Conservation (phyloP, 2,888 invertebrate species). For the Dysmachus trigonus region DNA sequence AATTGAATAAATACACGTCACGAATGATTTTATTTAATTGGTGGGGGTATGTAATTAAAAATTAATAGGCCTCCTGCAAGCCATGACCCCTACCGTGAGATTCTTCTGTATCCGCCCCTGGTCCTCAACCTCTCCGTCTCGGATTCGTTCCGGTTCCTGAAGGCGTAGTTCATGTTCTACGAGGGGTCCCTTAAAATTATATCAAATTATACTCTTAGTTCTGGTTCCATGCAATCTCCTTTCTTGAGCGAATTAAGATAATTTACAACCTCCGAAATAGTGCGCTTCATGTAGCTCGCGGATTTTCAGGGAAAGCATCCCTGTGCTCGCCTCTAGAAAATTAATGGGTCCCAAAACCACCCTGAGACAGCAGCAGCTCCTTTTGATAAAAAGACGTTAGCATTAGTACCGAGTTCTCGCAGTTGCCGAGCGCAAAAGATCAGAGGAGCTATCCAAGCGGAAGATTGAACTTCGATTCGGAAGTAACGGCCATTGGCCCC, state of each 20-base stretch:
- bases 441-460: neutral
- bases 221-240: neutral
- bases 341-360: neutral
- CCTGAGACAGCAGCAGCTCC: neutral
- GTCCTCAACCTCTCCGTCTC: no score
- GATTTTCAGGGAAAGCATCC: neutral
- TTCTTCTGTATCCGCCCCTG: no score
- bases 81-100: no score
- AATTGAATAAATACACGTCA: no score
- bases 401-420: neutral
- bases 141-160: no score
- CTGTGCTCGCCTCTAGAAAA: neutral
- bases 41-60: no score
- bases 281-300: neutral
- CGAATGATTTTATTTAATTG: no score
- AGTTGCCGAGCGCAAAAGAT: neutral
- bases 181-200: no score
- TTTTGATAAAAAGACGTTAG: constrained; percentile 11
- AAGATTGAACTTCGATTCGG: constrained; percentile 33
- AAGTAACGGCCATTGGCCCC: constrained; percentile 15
- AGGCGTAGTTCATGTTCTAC: no score
- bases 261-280: constrained; percentile 20
- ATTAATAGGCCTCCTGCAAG: no score
- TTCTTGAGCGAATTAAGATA: constrained; percentile 7
- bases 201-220: neutral